These are phyloP conservation scores for Autographa gamma DNA, from an alignment of 2,888 invertebrate species.

Conservation along the genomic window DNA sequence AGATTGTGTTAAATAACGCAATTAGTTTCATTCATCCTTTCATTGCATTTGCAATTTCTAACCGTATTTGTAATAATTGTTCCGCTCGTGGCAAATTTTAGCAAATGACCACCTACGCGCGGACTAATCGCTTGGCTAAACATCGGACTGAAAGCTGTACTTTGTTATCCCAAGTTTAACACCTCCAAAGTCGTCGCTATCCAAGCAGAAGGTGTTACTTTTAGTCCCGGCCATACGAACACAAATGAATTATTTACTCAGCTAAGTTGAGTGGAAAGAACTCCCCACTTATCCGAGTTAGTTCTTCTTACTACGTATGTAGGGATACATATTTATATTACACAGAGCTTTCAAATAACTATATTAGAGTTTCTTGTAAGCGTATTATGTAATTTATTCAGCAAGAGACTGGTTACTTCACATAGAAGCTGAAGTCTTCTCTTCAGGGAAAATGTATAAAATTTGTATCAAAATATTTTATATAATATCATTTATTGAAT, in stretches of 20 bases:
- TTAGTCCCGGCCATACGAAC: slow-evolving; percentile 53
- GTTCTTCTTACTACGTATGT: slow-evolving; percentile 20
- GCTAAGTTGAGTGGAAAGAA: slow-evolving; percentile 40
- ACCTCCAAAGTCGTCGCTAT: slow-evolving; percentile 60
- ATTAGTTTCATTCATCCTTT: not conserved
- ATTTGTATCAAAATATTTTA: too few species aligned
- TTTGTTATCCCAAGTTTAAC: slow-evolving; percentile 69
- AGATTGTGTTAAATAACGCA: slow-evolving; percentile 20
- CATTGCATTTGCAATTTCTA: slow-evolving; percentile 35
- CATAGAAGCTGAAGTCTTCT: not conserved
- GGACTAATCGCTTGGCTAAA: slow-evolving; percentile 72
- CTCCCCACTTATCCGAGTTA: slow-evolving; percentile 30
- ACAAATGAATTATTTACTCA: slow-evolving; percentile 49
- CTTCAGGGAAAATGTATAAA: too few species aligned
- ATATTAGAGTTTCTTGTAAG: slow-evolving; percentile 12
- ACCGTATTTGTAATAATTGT: slow-evolving; percentile 41
- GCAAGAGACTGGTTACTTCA: not conserved
- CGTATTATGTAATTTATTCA: not conserved
- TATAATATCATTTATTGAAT: too few species aligned
- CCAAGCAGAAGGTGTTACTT: slow-evolving; percentile 62
- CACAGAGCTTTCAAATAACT: slow-evolving; percentile 13
- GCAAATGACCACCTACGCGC: slow-evolving; percentile 68
- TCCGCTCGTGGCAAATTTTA: slow-evolving; percentile 62
- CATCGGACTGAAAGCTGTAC: slow-evolving; percentile 65
- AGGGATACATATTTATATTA: slow-evolving; percentile 16